These are phyloP conservation scores for Glaucopsyche alexis DNA, from an alignment of 2,888 invertebrate species.

Conservation along the genomic window DNA sequence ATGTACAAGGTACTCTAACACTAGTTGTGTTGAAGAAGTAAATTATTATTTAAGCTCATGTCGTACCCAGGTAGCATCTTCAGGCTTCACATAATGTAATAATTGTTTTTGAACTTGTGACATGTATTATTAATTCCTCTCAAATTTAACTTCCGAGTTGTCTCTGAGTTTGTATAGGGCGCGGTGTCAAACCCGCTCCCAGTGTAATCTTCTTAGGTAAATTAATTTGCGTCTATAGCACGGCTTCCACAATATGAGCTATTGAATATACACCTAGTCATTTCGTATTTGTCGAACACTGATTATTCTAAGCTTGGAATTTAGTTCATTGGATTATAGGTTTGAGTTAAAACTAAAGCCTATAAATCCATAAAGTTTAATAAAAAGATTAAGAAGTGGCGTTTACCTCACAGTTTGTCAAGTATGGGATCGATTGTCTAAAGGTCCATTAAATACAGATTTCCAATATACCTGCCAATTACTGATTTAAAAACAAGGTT, in stretches of 20 bases:
- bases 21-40: no score
- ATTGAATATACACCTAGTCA: conserved; percentile 8
- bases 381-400: no score
- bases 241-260: conserved; percentile 15
- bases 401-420: no score
- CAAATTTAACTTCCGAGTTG: conserved; percentile 22
- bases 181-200: conserved; percentile 26
- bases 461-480: no score
- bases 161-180: conserved; percentile 25
- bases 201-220: conserved; percentile 31
- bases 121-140: conserved; percentile 22
- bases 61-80: no score
- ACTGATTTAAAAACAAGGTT: no score
- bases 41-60: no score
- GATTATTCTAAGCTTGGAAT: not conserved
- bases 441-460: no score
- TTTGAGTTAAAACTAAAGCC: no score
- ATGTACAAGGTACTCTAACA: no score
- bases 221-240: conserved; percentile 26
- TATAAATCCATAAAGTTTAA: no score
- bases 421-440: no score
- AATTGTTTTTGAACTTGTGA: conserved; percentile 28
- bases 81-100: not conserved
- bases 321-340: not conserved
- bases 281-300: not conserved